These are phyloP conservation scores for Pelecanus crispus DNA, from an alignment of 2,113 vertebrate genomes.

Conservation along the genomic window DNA sequence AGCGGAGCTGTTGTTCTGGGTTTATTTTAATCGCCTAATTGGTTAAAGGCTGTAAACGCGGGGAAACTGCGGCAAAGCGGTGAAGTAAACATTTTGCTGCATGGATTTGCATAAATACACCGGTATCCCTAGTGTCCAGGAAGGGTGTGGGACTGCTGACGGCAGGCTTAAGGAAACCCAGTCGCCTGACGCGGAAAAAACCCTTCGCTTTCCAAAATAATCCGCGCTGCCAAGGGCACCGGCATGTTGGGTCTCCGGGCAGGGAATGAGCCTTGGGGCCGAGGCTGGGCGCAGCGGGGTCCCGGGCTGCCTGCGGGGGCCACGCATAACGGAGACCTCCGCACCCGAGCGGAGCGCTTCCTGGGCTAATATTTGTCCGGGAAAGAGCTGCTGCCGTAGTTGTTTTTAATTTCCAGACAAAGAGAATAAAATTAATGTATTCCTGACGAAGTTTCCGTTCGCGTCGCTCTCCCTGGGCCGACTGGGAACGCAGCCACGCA, in stretches of 20 bases:
- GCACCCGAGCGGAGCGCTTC: not conserved
- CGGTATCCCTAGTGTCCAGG: not conserved
- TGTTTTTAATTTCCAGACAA: not conserved
- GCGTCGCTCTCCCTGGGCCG: not conserved
- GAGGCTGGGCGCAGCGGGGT: not conserved
- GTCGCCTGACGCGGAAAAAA: not conserved
- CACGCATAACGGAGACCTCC: not conserved
- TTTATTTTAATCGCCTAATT: not conserved
- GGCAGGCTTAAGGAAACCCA: not conserved
- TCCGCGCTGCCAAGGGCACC: not conserved
- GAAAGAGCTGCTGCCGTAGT: not conserved
- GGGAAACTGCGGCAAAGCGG: not conserved
- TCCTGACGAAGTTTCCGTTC: constrained; percentile 25
- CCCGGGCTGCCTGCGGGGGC: not conserved
- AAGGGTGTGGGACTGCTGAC: not conserved
- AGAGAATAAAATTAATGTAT: not conserved
- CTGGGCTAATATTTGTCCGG: not conserved
- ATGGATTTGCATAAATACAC: constrained; percentile 41
- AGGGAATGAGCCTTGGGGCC: not conserved
- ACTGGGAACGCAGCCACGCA: not conserved
- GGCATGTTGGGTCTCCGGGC: not conserved
- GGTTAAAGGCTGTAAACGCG: not conserved
- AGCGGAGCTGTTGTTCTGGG: not conserved
- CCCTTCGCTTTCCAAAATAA: not conserved
- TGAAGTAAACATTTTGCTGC: constrained; percentile 15